Base-by-base conservation (phyloP, 1,140 invertebrate genomes). In the Scaptomyza montana region DNA sequence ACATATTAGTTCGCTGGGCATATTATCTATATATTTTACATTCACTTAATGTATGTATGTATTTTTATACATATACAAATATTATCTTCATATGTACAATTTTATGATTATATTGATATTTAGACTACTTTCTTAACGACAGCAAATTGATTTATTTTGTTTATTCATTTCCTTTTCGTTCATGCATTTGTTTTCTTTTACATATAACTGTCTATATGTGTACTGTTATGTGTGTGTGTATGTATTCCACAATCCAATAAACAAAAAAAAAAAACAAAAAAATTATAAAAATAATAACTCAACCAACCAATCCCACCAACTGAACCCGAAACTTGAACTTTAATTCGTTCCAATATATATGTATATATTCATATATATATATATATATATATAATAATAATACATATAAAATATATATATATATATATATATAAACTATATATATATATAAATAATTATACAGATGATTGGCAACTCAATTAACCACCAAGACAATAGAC, bases 401-500 rank as follows among this genome's bases (percentile, higher is more conserved):
- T n/a, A 30, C 28, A 30, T 30, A 16, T 16, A 16, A 16, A 0
- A 77, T 19, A 59, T 43, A 84, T 72, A 76, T 72, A 77, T 77
- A 16, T 30, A 5, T 30, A 5, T 30, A 5, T 30, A 5, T 30
- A 5, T 30, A 64, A 65, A 65, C 50, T 33, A 33, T 33, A 77
- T 19, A 54, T 43, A 84, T 72, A 76, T 73, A 78, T 77, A 78
- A 70, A 78, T 78, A 81, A 81, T 75, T 78, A 89, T 89, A 76
- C 78, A 92, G 91, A 91, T 92, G 68, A 94, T 95, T 75, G 94
- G 93, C 54, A 95, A 95, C 91, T 94, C 94, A 70, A 94, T 96
- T 85, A 95, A 95, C 89, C 95, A 96, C 92, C 95, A 94, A 70
- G 95, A 96, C 90, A 96, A 96, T 92, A 93, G 95, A 86, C 92